Base-by-base conservation (phyloP, 2,113 vertebrate species). In the Naja naja region DNA sequence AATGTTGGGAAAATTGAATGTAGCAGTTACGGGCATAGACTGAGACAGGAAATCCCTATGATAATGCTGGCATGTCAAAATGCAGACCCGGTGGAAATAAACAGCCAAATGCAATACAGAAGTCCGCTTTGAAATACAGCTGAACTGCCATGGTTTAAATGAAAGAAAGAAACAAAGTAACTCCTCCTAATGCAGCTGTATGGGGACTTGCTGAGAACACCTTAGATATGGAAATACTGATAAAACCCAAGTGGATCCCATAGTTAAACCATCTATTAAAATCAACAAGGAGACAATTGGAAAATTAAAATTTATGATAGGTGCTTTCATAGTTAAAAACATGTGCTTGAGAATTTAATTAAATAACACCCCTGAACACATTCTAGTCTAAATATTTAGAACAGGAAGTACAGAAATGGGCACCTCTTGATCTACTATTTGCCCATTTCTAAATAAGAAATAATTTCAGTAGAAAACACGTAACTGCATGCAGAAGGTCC, bases 1-100 rank as follows among this genome's bases (percentile, higher is more conserved):
- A 93, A 12, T 56, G 92, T 85, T 89, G 54, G 43, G 64, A 87
- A 96, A 95, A 94, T 2, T 91, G 91, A 94, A 88, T 86, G 7
- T n/a, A 92, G 87, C 3, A 92, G 89, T 7, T 92, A 89, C 3
- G 95, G 47, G n/a, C 90, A 4, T 16, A 87, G 74, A 47, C 10
- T 49, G 34, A 95, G 89, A 60, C 11, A 58, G 8, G 5, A 90
- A 87, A 87, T 55, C 10, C 30, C 49, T 53, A 87, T 49, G 86
- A 86, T 92, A 16, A 5, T 86, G 34, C 10, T 58, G 47, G 52
- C 25, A 23, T 55, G 20, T 92, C 39, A 94, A 94, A 95, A 93
- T 8, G 45, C 5, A 14, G 2, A 0, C 45, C 6, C 8, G 16
- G 10, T 14, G 53, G 91, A 92, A 85, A 4, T 74, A 69, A 87